A percentile compares a stretch with the other conserved stretches of the same genome.
These are phyloP conservation scores for Smittia sp. DNA, from an alignment of 2,888 invertebrate genomes.

Conservation along the genomic window DNA sequence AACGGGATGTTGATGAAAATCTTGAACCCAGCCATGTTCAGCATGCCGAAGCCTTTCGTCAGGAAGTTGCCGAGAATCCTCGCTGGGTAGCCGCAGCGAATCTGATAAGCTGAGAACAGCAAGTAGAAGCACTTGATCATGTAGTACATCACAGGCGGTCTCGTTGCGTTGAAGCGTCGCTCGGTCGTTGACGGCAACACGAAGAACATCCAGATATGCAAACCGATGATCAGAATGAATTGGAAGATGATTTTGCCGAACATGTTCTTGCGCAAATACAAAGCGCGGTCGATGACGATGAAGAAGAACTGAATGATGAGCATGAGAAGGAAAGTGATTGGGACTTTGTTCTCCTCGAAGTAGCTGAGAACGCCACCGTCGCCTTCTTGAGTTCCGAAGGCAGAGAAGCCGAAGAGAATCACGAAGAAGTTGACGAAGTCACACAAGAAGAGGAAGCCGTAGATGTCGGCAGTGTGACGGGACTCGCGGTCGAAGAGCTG, in stretches of 20 bases:
- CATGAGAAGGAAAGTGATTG: slow-evolving; percentile 88
- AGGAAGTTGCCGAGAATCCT: slow-evolving; percentile 97
- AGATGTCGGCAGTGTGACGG: slow-evolving; percentile 87
- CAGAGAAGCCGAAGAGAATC: slow-evolving; percentile 91
- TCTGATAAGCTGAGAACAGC: slow-evolving; percentile 94
- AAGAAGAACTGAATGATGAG: slow-evolving; percentile 83
- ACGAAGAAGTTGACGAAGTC: slow-evolving; percentile 98
- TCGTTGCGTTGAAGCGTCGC: slow-evolving; percentile 76
- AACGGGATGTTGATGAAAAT: slow-evolving; percentile 50
- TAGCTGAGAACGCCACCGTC: slow-evolving; percentile 89
- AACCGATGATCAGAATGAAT: slow-evolving; percentile 74
- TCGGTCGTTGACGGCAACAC: slow-evolving; percentile 84
- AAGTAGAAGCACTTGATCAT: slow-evolving; percentile 97
- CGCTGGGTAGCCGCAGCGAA: slow-evolving; percentile 95
- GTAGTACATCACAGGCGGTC: slow-evolving; percentile 94
- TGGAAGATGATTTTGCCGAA: slow-evolving; percentile 84
- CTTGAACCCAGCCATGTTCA: slow-evolving; percentile 92
- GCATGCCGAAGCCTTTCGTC: slow-evolving; percentile 90
- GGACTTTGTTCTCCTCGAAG: slow-evolving; percentile 86
- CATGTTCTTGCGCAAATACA: slow-evolving; percentile 87
- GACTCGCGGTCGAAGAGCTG: slow-evolving; percentile 69
- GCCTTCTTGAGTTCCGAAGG: slow-evolving; percentile 87
- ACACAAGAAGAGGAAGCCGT: slow-evolving; percentile 97
- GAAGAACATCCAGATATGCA: slow-evolving; percentile 94
- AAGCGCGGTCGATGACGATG: slow-evolving; percentile 86